phyloP scores from a whole-genome alignment of 2,797 vertebrate genomes.

The Gallinago nigripennis region DNA sequence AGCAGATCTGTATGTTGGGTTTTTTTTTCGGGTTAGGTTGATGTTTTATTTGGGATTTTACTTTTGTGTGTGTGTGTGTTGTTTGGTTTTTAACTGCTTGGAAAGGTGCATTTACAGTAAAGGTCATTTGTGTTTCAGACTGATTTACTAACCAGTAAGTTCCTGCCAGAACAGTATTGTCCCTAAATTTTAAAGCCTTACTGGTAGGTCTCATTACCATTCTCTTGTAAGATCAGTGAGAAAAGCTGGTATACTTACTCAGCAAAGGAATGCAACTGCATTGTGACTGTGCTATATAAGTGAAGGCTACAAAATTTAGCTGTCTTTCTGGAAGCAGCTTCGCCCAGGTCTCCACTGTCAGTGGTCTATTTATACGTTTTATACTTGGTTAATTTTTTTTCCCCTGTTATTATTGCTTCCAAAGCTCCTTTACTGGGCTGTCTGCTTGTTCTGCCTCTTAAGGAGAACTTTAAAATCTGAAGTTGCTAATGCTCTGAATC shows the following conservation, averaged over 20 bases:
- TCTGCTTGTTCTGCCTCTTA: not conserved
- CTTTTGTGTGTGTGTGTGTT: not conserved
- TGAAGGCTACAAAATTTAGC: not conserved
- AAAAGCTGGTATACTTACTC: not conserved
- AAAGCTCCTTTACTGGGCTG: not conserved
- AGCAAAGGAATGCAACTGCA: not conserved
- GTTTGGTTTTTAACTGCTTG: not conserved
- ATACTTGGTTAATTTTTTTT: not conserved
- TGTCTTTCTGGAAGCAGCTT: not conserved
- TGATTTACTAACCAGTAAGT: not conserved
- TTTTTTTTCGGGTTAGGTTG: not conserved
- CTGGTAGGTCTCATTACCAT: slow-evolving; percentile 1
- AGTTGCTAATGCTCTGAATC: not conserved
- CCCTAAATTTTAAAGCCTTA: slow-evolving; percentile 1
- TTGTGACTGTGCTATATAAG: not conserved
- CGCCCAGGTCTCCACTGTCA: not conserved
- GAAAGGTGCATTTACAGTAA: not conserved
- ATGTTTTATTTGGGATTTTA: not conserved
- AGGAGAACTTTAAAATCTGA: not conserved
- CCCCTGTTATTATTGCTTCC: not conserved
- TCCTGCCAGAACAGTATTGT: not conserved
- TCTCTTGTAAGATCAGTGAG: not conserved
- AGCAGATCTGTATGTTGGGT: not conserved
- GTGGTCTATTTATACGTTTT: not conserved
- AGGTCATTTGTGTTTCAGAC: not conserved